These are phyloP conservation scores for Heliocidaris tuberculata DNA, from an alignment of 35 echinoderm and acorn worm species.

Conservation along the genomic window DNA sequence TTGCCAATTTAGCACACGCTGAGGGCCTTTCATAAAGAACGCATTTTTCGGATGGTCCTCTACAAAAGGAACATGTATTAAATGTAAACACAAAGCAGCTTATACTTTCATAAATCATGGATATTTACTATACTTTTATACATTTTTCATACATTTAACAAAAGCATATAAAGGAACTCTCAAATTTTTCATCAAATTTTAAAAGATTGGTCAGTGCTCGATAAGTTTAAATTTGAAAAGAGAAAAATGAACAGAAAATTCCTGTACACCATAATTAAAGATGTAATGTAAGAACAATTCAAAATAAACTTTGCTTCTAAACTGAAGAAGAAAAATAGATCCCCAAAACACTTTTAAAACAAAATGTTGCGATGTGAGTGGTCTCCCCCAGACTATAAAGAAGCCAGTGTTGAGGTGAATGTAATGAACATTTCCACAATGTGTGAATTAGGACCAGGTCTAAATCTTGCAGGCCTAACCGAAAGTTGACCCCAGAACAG, in stretches of 20 bases:
- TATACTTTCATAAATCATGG: too few relatives aligned
- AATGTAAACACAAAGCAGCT: too few relatives aligned
- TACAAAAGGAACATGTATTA: too few relatives aligned
- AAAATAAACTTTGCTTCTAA: neutral
- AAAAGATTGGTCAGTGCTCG: too few relatives aligned
- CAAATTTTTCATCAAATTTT: too few relatives aligned
- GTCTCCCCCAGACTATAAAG: neutral
- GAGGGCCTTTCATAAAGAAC: too few relatives aligned
- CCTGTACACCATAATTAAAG: neutral
- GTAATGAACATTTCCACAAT: neutral
- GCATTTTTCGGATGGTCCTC: too few relatives aligned
- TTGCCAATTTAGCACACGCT: too few relatives aligned
- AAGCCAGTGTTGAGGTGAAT: neutral
- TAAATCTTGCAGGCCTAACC: neutral
- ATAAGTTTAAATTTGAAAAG: too few relatives aligned
- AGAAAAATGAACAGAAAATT: neutral
- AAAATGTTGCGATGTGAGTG: neutral
- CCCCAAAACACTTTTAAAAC: neutral
- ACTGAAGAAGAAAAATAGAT: neutral
- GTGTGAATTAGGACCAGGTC: neutral
- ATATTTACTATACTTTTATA: too few relatives aligned
- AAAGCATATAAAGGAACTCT: too few relatives aligned
- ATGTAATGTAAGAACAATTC: neutral
- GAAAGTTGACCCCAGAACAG: neutral
- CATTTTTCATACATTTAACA: too few relatives aligned